Conservation (phyloP, 92 coral and sea anemone genomes). For the Parazoanthus darwini region DNA sequence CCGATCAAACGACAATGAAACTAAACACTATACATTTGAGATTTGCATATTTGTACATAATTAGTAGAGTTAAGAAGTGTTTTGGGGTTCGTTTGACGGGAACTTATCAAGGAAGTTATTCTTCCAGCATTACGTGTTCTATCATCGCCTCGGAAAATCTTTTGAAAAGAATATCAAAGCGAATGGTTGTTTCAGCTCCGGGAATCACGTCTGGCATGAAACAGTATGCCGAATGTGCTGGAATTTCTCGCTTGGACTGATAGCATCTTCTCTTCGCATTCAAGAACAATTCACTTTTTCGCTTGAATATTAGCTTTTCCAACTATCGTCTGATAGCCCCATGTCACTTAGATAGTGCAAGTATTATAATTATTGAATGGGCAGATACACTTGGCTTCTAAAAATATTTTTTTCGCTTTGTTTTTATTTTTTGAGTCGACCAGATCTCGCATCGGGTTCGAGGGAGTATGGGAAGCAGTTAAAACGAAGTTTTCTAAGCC, state of each 20-base stretch:
- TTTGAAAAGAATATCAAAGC: background rate
- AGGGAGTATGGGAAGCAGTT: background rate
- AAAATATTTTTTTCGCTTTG: background rate
- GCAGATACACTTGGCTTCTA: background rate
- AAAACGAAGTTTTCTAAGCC: background rate
- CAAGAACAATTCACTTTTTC: slow-evolving; percentile 5
- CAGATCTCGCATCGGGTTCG: background rate
- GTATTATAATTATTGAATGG: background rate
- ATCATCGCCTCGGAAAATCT: slow-evolving; percentile 17
- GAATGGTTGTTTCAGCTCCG: slow-evolving; percentile 13
- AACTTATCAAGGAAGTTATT: background rate
- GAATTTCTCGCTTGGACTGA: slow-evolving; percentile 22
- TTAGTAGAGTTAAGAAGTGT: background rate
- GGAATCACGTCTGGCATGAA: slow-evolving; percentile 20
- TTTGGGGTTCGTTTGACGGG: background rate
- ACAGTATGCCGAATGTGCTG: slow-evolving; percentile 13
- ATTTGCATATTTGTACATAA: slow-evolving; percentile 32
- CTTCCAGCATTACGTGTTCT: background rate
- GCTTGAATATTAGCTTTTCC: background rate
- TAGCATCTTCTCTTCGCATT: slow-evolving; percentile 16
- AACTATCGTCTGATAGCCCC: slow-evolving; percentile 1
- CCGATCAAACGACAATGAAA: slow-evolving; percentile 23
- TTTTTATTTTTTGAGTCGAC: background rate
- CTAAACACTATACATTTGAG: slow-evolving; percentile 12
- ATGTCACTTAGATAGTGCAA: background rate